Evolutionary conservation across 2,888 invertebrate species (phyloP).

Genomic region (Drosophila nr. perissopoda): DNA sequence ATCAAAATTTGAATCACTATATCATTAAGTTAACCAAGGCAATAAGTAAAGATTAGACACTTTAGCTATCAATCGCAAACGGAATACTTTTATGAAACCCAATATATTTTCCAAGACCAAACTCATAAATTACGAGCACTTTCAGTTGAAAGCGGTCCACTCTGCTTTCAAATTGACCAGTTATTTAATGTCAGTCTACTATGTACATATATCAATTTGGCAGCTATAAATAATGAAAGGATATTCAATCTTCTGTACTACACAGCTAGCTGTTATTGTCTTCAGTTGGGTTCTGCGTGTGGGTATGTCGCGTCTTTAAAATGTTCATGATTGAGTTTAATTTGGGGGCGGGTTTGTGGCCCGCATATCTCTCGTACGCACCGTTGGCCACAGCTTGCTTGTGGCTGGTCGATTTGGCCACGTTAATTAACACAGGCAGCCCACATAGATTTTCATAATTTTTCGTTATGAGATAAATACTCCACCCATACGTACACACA

Average conservation of each 20-base stretch:
- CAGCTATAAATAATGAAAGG: not conserved
- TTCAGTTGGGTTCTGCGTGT: slow-evolving; percentile 14
- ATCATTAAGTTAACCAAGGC: not conserved
- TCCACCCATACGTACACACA: slow-evolving; percentile 6
- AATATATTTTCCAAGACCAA: not conserved
- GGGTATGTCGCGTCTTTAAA: slow-evolving; percentile 46
- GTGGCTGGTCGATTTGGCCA: slow-evolving; percentile 43
- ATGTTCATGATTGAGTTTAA: slow-evolving; percentile 46
- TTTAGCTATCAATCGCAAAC: not conserved
- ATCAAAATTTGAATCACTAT: not conserved
- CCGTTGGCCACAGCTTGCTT: slow-evolving; percentile 33
- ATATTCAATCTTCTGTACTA: not conserved
- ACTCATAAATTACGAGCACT: not conserved
- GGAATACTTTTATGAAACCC: not conserved
- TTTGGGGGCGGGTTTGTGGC: slow-evolving; percentile 22
- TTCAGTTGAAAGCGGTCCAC: not conserved
- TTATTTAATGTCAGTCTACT: not conserved
- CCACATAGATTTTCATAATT: slow-evolving; percentile 73
- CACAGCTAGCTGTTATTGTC: not conserved
- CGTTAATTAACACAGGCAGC: slow-evolving; percentile 64
- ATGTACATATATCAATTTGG: not conserved
- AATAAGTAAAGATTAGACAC: not conserved
- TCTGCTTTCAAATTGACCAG: not conserved
- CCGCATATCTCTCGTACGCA: slow-evolving; percentile 59
- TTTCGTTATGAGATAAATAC: slow-evolving; percentile 61